These are phyloP conservation scores for Tricholaema leucomelas DNA, from an alignment of 2,113 vertebrate genomes.

Conservation along the genomic window DNA sequence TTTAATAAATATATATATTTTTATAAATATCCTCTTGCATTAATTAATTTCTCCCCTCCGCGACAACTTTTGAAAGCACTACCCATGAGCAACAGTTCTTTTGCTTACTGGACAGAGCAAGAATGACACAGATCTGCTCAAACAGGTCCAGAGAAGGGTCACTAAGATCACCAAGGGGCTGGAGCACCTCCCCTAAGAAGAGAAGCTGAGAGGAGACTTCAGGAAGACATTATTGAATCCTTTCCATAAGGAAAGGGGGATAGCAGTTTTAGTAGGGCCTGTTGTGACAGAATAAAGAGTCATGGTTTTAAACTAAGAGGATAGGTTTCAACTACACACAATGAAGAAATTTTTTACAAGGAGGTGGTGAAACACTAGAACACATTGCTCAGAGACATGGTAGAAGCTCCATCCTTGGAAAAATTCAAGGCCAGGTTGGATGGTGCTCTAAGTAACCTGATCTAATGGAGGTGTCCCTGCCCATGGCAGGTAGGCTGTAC, in stretches of 20 bases:
- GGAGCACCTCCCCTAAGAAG: background rate
- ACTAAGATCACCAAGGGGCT: background rate
- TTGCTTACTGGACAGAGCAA: background rate
- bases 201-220: background rate
- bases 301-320: background rate
- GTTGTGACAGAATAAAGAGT: background rate
- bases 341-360: background rate
- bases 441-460: background rate
- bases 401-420: background rate
- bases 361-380: background rate
- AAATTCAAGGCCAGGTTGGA: background rate
- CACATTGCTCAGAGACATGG: background rate
- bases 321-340: background rate
- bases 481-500: background rate
- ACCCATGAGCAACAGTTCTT: fast-evolving
- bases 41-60: too few species aligned
- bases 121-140: background rate
- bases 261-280: too few species aligned
- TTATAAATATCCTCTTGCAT: too few species aligned
- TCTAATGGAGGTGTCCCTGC: background rate
- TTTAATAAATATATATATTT: too few species aligned
- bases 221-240: background rate
- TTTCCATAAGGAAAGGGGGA: background rate
- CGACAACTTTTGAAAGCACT: background rate
- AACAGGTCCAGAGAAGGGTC: background rate